A percentile compares a stretch with the other conserved stretches of the same genome.
Conservation (phyloP, 1,140 invertebrate genomes). For the Euwallacea fornicatus region DNA sequence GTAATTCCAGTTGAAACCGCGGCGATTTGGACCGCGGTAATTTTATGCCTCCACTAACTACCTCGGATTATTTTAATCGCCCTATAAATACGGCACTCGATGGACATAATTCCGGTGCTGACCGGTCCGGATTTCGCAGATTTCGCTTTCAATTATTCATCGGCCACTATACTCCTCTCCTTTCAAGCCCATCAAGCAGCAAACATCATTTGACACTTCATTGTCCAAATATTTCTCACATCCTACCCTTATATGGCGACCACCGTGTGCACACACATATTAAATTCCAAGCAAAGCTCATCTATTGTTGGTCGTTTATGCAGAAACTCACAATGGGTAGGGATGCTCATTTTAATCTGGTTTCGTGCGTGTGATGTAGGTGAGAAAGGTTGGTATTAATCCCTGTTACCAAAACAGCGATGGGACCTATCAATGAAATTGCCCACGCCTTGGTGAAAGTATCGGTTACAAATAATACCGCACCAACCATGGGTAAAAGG, state of each 20-base stretch:
- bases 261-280: slow-evolving; percentile 17
- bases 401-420: no score
- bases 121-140: slow-evolving; percentile 6
- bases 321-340: slow-evolving; percentile 9
- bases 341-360: slow-evolving; percentile 25
- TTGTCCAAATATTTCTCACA: slow-evolving; percentile 26
- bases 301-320: slow-evolving; percentile 8
- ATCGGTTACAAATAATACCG: no score
- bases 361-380: background rate
- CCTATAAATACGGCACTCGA: slow-evolving; percentile 10
- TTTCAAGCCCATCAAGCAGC: background rate
- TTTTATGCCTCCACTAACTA: slow-evolving; percentile 22
- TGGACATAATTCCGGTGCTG: slow-evolving; percentile 7
- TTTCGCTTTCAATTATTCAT: background rate
- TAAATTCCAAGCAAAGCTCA: slow-evolving; percentile 13
- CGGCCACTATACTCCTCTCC: background rate
- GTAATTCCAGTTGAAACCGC: slow-evolving; percentile 25
- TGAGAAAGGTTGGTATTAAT: slow-evolving; percentile 11
- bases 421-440: no score
- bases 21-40: slow-evolving; percentile 19
- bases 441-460: no score
- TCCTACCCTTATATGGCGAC: background rate
- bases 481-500: no score
- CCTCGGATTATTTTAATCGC: slow-evolving; percentile 24
- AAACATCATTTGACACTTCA: no score